Percentiles rank a stretch among this genome's conserved stretches.
Conservation (phyloP, 2,113 vertebrate species). For the Actenoides hombroni region DNA sequence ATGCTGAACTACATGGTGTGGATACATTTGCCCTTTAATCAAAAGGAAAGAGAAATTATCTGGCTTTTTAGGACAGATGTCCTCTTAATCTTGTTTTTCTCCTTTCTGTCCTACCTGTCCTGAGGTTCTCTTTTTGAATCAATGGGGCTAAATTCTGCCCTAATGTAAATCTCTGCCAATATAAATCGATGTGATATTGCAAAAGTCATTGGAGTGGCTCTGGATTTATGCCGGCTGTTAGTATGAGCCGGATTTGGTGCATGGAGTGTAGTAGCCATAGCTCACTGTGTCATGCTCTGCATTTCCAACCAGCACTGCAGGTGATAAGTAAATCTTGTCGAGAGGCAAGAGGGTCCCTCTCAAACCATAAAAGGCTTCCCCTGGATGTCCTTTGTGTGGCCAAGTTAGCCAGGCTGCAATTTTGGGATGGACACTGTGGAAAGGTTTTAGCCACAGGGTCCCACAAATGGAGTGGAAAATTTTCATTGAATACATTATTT, state of each 20-base stretch:
- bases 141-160: not conserved
- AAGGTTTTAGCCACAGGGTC: not conserved
- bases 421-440: not conserved
- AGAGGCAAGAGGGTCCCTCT: not conserved
- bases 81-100: conserved; percentile 9
- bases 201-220: conserved; percentile 20
- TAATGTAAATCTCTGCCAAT: conserved; percentile 20
- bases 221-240: conserved; percentile 21
- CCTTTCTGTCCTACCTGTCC: not conserved
- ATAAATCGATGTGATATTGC: conserved; percentile 26
- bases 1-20: not conserved
- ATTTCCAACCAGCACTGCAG: conserved; percentile 56
- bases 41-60: not conserved
- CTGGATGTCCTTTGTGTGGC: not conserved
- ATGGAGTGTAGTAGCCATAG: conserved; percentile 28
- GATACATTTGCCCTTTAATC: not conserved
- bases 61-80: not conserved
- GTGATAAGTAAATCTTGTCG: conserved; percentile 4
- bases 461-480: conserved; percentile 41
- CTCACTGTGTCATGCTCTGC: conserved; percentile 44
- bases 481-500: conserved; percentile 18
- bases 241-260: conserved; percentile 16
- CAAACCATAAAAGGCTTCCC: not conserved
- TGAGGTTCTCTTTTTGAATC: not conserved
- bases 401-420: not conserved